Evolutionary conservation across 2,113 vertebrate genomes (phyloP), one percentile per base, ranked within the genome.

Genomic region (Anser brachyrhynchus): DNA sequence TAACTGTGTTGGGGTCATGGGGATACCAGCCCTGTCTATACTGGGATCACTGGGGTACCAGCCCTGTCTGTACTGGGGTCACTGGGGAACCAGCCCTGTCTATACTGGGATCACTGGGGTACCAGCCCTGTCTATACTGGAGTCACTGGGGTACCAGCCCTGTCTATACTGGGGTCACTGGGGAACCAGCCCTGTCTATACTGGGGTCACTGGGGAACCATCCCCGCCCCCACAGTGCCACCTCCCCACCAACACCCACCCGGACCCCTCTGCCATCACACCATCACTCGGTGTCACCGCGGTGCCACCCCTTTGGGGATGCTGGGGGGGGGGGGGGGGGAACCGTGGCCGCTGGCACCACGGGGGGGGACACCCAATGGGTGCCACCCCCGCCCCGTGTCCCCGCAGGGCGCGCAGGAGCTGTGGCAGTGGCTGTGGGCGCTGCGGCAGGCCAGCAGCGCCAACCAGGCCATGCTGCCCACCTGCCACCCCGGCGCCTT

Each of bases 371-470:
- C 14, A 23, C 46, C 46, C 46, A 9, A 10, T 13, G 37, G 35
- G n/a, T 83, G 57, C 21, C 67, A 78, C 44, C 41, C 0, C 13
- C 73, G 49, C 18, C 49, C 15, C 49, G 26, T 70, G 70, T 90
- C 74, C 87, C 61, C 11, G 2, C 93, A 99, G 99, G 99, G 98
- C 1, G 97, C 99, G 74, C 99, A 98, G 31, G 99, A 99, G 84
- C 97, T 99, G 95, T 99, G 99, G 96, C 99, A 99, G 90, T 99
- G 99, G 99, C 98, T 99, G 61, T 99, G 99, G 4, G 99, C 98
- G 0, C 95, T 99, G 96, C 98, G 99, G 49, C 99, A 98, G 92
- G 98, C 98, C 97, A 99, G 98, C 91, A 98, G 98, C 31, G 96
- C 98, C 96, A 99, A 99, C 31, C 96, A 98, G 28, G 96, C 89